phyloP scores from a whole-genome alignment of 53 echinoderm and acorn worm species.

The Zoroaster sp. region DNA sequence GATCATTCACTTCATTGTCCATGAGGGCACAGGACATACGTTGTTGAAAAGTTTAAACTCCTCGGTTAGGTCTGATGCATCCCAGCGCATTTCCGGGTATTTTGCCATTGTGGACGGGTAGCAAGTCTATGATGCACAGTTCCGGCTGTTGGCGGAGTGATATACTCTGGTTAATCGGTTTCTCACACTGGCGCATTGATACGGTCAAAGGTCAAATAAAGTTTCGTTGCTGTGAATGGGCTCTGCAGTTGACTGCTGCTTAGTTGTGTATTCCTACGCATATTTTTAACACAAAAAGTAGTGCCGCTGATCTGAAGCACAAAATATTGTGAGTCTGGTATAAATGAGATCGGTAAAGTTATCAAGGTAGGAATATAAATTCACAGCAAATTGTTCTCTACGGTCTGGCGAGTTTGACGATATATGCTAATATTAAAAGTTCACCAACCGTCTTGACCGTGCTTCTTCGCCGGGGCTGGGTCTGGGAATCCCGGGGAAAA shows the following conservation, averaged over 20 bases:
- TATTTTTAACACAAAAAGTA: not conserved
- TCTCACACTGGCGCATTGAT: not conserved
- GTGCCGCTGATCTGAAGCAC: not conserved
- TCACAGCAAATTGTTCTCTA: too few relatives aligned
- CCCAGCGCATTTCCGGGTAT: slow-evolving; percentile 17
- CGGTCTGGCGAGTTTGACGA: too few relatives aligned
- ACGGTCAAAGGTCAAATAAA: not conserved
- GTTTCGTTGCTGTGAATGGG: not conserved
- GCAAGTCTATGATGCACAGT: too few relatives aligned
- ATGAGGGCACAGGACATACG: slow-evolving; percentile 39
- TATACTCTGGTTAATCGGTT: too few relatives aligned
- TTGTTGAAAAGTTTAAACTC: slow-evolving; percentile 35
- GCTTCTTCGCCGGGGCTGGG: not conserved
- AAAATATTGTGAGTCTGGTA: not conserved
- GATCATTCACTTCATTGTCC: slow-evolving; percentile 43
- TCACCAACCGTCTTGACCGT: not conserved
- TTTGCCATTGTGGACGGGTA: too few relatives aligned
- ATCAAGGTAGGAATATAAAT: too few relatives aligned
- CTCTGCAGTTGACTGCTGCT: not conserved
- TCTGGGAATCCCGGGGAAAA: too few relatives aligned
- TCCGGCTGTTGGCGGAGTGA: too few relatives aligned
- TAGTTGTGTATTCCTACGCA: not conserved
- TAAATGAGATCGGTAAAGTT: too few relatives aligned
- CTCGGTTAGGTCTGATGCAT: not conserved
- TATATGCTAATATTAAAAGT: not conserved